phyloP scores from a whole-genome alignment of 2,113 vertebrate genomes.

The Prunella fulvescens region DNA sequence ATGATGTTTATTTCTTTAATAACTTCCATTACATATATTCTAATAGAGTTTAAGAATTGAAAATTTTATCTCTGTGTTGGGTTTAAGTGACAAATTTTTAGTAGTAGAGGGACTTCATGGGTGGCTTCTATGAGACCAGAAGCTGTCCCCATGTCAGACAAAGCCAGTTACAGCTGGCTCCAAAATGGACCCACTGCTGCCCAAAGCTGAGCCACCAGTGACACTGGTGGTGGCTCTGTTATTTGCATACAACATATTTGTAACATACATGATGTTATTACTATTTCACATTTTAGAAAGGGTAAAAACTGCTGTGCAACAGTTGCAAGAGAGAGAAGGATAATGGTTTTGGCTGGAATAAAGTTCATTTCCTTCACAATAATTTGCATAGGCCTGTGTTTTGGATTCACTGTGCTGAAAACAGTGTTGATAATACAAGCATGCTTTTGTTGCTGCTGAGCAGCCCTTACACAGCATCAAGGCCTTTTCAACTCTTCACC shows the following conservation, averaged over 20 bases:
- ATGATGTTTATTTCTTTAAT: background rate
- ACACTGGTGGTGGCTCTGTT: accelerated
- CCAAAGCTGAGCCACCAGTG: background rate
- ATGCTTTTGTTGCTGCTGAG: background rate
- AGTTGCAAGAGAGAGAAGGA: background rate
- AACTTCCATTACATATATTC: background rate
- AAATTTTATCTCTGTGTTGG: background rate
- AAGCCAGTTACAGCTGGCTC: background rate
- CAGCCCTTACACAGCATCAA: background rate
- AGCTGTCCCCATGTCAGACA: background rate
- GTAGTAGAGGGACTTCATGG: background rate
- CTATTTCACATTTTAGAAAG: background rate
- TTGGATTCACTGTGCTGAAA: background rate
- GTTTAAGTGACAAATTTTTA: background rate
- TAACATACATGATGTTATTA: too few relatives aligned
- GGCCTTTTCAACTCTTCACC: background rate
- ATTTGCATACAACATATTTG: background rate
- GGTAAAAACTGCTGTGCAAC: background rate
- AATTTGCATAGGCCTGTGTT: background rate
- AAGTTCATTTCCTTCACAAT: background rate
- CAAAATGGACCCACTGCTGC: background rate
- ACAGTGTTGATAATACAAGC: background rate
- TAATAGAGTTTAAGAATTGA: background rate
- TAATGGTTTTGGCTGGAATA: background rate
- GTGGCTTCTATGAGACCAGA: background rate